Percentiles rank a stretch among this genome's conserved stretches.
These are phyloP conservation scores for Galerucella pusilla DNA, from an alignment of 2,888 invertebrate genomes.

Conservation along the genomic window DNA sequence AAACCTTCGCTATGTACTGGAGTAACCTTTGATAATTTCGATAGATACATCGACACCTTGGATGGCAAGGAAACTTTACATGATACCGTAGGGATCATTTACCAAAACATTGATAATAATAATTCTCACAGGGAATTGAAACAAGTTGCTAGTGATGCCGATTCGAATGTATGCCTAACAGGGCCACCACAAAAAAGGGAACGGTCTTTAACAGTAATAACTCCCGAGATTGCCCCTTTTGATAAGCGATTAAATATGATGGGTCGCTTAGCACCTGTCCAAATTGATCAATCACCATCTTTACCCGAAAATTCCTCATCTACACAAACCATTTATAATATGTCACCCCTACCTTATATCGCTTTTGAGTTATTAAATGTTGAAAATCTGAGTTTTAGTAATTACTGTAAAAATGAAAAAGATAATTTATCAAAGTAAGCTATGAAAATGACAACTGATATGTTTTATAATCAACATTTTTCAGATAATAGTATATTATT, in stretches of 20 bases:
- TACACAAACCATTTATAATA: constrained; percentile 38
- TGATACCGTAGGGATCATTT: too few species aligned
- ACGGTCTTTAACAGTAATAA: constrained; percentile 31
- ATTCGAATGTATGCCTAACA: constrained; percentile 24
- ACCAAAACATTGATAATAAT: constrained; percentile 43
- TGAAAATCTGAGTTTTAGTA: too few species aligned
- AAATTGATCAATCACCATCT: constrained; percentile 7
- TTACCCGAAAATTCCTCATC: not conserved
- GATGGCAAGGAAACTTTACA: too few species aligned
- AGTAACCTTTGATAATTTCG: constrained; percentile 48
- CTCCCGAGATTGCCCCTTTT: constrained; percentile 30
- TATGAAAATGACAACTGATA: too few species aligned
- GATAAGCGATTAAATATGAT: constrained; percentile 23
- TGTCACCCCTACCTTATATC: too few species aligned
- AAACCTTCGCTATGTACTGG: constrained; percentile 43
- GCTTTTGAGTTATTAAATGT: too few species aligned
- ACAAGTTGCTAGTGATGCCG: constrained; percentile 2
- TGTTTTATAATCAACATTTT: constrained; percentile 33
- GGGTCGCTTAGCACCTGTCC: constrained; percentile 20
- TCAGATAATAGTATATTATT: constrained; percentile 36
- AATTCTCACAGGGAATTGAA: constrained; percentile 1
- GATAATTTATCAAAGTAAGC: too few species aligned
- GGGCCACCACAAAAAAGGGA: constrained; percentile 34
- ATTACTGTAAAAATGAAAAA: too few species aligned
- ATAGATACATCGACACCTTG: too few species aligned